Conservation (phyloP, 1,140 invertebrate genomes). For the Ostrea denselamellosa region DNA sequence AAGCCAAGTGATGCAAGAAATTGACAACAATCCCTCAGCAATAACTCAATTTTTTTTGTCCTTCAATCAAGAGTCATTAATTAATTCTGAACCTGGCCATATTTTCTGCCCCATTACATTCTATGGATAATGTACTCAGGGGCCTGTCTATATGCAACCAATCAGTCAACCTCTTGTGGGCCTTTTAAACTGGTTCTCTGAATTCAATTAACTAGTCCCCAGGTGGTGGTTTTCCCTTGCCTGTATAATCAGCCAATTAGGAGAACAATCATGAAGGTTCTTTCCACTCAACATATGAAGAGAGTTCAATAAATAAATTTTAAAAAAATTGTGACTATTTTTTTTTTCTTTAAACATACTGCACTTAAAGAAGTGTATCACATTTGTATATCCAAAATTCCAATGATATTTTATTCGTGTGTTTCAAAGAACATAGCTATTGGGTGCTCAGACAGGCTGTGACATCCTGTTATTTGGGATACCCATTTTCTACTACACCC, state of each 20-base stretch:
- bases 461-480: too few species aligned
- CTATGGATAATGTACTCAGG: neutral
- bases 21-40: neutral
- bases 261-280: neutral
- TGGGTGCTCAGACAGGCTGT: too few species aligned
- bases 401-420: too few species aligned
- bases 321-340: too few species aligned
- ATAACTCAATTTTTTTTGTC: neutral
- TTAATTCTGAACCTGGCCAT: neutral
- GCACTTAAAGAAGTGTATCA: too few species aligned
- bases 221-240: neutral
- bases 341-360: too few species aligned
- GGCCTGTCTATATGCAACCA: neutral
- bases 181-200: constrained; percentile 1
- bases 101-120: constrained; percentile 4
- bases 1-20: neutral
- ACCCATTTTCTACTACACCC: too few species aligned
- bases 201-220: constrained; percentile 33
- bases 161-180: neutral
- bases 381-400: too few species aligned
- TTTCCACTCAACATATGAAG: too few species aligned
- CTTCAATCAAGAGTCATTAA: constrained; percentile 8
- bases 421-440: too few species aligned
- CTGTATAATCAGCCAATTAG: constrained; percentile 3
- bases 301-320: neutral